Base-by-base conservation (phyloP, 2,888 invertebrate species). In the Tetrapedia diversipes region DNA sequence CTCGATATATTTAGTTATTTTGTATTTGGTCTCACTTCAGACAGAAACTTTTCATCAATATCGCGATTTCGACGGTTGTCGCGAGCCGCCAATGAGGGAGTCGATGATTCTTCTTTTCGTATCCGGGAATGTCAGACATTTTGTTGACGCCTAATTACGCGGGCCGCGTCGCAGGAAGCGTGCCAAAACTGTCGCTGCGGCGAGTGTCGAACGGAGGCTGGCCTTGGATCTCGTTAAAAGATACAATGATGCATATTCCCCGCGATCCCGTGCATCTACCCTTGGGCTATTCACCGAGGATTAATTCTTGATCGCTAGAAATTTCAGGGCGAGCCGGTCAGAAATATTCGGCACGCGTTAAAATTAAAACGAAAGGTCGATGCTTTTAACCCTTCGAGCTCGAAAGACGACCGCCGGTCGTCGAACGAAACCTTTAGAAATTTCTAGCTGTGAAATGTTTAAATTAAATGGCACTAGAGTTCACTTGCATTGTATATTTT, bases 121-220 rank as follows among this genome's bases (percentile, higher is more conserved):
- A 77, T 83, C 72, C 79, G 75, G 68, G 75, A 81, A 83, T 68
- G 77, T 70, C 66, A 61, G 65, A 83, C 65, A 68, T 77, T 83
- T 80, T 69, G 75, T 80, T 72, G 74, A 84, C 57, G 66, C 53
- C 65, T 73, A 81, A 84, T 83, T 84, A 81, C 59, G 82, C 80
- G 59, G 39, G n/a, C 47, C 68, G 74, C 53, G 61, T 49, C 70
- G 79, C 73, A 82, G 80, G 84, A 82, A 84, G 66, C 82, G 73
- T 83, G 81, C 78, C 81, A 84, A 80, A 79, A 77, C 47, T 43
- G 60, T 51, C 51, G 57, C 37, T 71, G 74, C 41, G 53, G 51
- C 39, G 56, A 53, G 45, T 59, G 74, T 72, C 67, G 79, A 71
- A 69, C 69, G 49, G 51, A 49, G 47, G 32, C 66, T 61, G 74